Evolutionary conservation across 2,888 invertebrate species (phyloP).

Genomic region (Drosophila recens): DNA sequence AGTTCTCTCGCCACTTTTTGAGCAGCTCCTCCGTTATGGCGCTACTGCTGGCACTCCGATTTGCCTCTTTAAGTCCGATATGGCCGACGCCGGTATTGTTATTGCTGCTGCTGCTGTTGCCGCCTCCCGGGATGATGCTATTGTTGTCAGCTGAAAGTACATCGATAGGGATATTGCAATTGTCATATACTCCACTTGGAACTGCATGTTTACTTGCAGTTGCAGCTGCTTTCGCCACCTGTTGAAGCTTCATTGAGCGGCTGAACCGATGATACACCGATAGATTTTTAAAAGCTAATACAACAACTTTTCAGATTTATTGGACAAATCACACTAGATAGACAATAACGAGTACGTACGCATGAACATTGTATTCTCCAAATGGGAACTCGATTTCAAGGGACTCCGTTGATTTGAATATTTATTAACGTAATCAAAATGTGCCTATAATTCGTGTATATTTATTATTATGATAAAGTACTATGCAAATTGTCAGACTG

Average conservation of each 20-base stretch:
- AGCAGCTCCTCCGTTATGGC: constrained; percentile 80
- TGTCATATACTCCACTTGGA: constrained; percentile 31
- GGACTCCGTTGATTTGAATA: neutral
- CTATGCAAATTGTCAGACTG: neutral
- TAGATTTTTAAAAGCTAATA: constrained; percentile 30
- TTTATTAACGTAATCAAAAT: neutral
- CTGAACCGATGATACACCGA: constrained; percentile 29
- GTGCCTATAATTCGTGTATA: neutral
- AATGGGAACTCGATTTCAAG: neutral
- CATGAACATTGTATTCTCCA: neutral
- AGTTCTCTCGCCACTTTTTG: constrained; percentile 86
- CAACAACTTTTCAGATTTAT: constrained; percentile 17
- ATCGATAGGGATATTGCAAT: constrained; percentile 41
- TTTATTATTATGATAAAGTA: neutral
- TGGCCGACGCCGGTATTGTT: constrained; percentile 34
- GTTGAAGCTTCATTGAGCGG: constrained; percentile 31
- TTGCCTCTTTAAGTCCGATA: constrained; percentile 23
- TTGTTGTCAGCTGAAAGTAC: constrained; percentile 68
- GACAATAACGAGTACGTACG: neutral
- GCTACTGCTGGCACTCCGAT: constrained; percentile 19
- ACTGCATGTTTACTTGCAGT: constrained; percentile 17
- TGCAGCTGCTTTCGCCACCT: constrained; percentile 20
- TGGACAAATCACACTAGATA: constrained; percentile 7
- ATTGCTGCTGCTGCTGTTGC: constrained; percentile 50
- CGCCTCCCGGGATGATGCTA: constrained; percentile 30